Base-by-base conservation (phyloP, 2,797 vertebrate species). In the Ctenosaura bakeri region DNA sequence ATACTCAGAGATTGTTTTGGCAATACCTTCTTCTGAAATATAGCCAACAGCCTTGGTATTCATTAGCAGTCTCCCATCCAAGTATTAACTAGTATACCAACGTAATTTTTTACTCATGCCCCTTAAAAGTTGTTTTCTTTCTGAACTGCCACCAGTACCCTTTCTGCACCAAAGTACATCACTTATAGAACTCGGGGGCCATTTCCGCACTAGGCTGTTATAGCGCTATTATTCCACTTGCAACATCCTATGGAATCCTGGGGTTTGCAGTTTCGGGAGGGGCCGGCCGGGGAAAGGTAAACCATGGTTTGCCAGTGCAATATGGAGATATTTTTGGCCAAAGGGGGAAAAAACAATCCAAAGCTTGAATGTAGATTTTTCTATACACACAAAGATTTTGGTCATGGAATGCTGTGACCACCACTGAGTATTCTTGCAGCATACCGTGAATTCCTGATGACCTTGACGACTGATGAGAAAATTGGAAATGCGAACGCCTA, bases 401-500 rank as follows among this genome's bases (percentile, higher is more conserved):
- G 1, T 22, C 20, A 3, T 79, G 46, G 50, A 10, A 42, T 42
- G 35, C 38, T 29, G 10, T 16, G 35, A 85, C 35, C 50, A 85
- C 26, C 50, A 8, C 29, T 56, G 42, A 85, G 32, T 59, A 29
- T 59, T 79, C 52, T 46, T 56, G 73, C 76, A 87, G 89, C 73
- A 66, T 1, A 79, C 46, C 35, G 81, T 79, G 83, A 93, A 71
- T 94, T 93, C 83, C 95, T 88, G 83, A 29, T 87, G 91, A 89
- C 74, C 32, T 38, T 95, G 77, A 32, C 88, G 81, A 85, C 85
- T 87, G 90, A 76, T 94, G 93, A 88, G 82, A 93, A 90, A 90
- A 94, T 16, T 52, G 85, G 82, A 85, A 90, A 87, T n/a, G 14
- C 9, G 1, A 76, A 50, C 6, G 29, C 6, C 83, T 59, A 32